Evolutionary conservation across 2,888 invertebrate genomes (phyloP).

Genomic region (Scaptomyza caliginosa): DNA sequence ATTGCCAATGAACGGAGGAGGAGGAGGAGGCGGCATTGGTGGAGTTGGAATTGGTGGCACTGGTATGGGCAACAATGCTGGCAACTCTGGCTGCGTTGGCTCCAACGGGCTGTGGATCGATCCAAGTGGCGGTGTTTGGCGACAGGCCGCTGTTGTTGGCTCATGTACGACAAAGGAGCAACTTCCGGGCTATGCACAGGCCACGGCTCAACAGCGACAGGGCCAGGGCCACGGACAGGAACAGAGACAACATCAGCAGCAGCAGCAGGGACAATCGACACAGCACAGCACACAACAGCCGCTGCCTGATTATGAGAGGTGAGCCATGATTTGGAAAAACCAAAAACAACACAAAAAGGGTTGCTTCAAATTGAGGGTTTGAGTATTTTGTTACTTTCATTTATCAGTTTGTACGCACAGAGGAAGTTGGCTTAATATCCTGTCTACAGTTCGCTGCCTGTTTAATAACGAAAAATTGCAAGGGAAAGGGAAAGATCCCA

Average conservation of each 20-base stretch:
- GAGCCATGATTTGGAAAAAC: constrained; percentile 67
- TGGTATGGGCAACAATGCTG: constrained; percentile 46
- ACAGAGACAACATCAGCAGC: constrained; percentile 19
- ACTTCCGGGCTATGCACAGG: constrained; percentile 84
- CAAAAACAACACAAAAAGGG: no score
- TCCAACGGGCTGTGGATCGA: constrained; percentile 83
- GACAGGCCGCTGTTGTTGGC: constrained; percentile 77
- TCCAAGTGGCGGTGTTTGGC: constrained; percentile 84
- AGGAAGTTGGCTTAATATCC: constrained; percentile 77
- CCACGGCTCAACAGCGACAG: constrained; percentile 74
- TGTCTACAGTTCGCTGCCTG: constrained; percentile 73
- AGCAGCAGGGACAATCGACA: constrained; percentile 57
- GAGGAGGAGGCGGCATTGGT: constrained; percentile 20
- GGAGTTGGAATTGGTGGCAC: constrained; percentile 12
- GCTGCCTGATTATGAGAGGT: constrained; percentile 84
- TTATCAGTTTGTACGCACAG: constrained; percentile 55
- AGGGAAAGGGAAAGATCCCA: constrained; percentile 34
- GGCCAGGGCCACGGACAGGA: constrained; percentile 36
- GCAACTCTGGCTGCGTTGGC: constrained; percentile 43
- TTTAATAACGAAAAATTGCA: constrained; percentile 76
- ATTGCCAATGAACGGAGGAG: constrained; percentile 83
- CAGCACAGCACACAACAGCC: constrained; percentile 75
- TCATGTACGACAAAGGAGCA: constrained; percentile 83
- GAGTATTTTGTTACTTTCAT: constrained; percentile 35
- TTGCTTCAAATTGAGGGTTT: constrained; percentile 5